These are phyloP conservation scores for Scylla paramamosain DNA, from an alignment of 1,140 invertebrate species.

Conservation along the genomic window DNA sequence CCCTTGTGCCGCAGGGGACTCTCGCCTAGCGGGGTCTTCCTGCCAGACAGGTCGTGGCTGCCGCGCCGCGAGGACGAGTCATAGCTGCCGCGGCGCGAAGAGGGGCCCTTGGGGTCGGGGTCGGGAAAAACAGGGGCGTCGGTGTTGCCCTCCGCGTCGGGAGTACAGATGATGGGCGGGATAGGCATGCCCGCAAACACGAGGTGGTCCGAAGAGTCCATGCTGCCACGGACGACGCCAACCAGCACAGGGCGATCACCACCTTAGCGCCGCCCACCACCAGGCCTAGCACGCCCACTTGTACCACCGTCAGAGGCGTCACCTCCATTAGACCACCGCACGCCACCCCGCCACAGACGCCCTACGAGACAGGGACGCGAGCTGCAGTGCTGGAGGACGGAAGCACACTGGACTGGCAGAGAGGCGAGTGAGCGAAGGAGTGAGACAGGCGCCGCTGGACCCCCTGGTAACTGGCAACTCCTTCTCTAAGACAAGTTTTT, in stretches of 20 bases:
- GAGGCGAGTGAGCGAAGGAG: too few species aligned
- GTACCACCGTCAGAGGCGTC: slow-evolving; percentile 37
- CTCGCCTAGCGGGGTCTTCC: background rate
- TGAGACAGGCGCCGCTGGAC: too few species aligned
- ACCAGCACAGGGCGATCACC: slow-evolving; percentile 36
- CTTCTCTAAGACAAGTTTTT: background rate
- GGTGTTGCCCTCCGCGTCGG: background rate
- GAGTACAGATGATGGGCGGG: slow-evolving; percentile 65
- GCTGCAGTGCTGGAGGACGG: background rate
- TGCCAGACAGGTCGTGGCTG: slow-evolving; percentile 39
- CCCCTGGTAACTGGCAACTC: slow-evolving; percentile 30
- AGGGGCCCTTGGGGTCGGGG: background rate
- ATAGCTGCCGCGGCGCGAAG: slow-evolving; percentile 30
- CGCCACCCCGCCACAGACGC: background rate
- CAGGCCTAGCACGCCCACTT: slow-evolving; percentile 65
- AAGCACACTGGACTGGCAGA: too few species aligned
- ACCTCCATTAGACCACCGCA: slow-evolving; percentile 36
- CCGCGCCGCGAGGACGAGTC: slow-evolving; percentile 13
- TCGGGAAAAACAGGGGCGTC: background rate
- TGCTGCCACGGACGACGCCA: slow-evolving; percentile 37
- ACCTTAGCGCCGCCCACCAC: slow-evolving; percentile 68
- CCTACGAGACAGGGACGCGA: background rate
- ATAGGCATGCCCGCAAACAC: slow-evolving; percentile 67
- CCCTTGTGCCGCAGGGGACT: slow-evolving; percentile 47
- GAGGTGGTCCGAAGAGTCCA: slow-evolving; percentile 46